Base-by-base conservation (phyloP, 2,113 vertebrate genomes). In the Carassius gibelio region DNA sequence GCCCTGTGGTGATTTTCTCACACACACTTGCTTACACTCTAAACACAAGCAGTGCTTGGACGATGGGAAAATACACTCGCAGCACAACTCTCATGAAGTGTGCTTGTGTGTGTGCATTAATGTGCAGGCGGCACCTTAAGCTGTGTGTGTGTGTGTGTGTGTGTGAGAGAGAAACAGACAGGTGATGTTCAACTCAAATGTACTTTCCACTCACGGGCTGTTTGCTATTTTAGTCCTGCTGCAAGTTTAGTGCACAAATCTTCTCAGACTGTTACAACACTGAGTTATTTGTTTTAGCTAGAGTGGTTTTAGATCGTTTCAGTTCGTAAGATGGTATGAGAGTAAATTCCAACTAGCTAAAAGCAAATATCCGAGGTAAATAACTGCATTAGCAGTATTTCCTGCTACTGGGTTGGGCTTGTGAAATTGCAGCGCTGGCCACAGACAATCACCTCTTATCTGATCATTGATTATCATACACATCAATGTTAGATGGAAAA, bases 11-110 rank as follows among this genome's bases (percentile, higher is more conserved):
- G 87, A 75, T 61, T 90, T 94, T 94, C 93, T 93, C 94, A 94
- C 93, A 92, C 62, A 88, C 88, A 88, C 89, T 88, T 94, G 92
- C 94, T 94, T 92, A 93, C 88, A 94, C 87, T 90, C 91, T 91
- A 95, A 95, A 94, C 92, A 94, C 72, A 81, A 88, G 87, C 84
- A 7, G 82, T 68, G 85, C 69, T 72, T 5, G n/a, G 90, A 81
- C 86, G 88, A 89, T 92, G 92, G 91, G 92, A 94, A 92, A 87
- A 87, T 69, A 83, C 84, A 74, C 83, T 75, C 76, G 93, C 93
- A 93, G 92, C 92, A 90, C 81, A 55, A 71, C 92, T 89, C 90
- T 82, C 90, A 91, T 88, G 55, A 34, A 64, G 76, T 74, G 71
- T 82, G 50, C 71, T 82, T 88, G 87, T 88, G 87, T 86, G 82